Evolutionary conservation across 2,888 invertebrate species (phyloP), one percentile per base, ranked within the genome.

Genomic region (Andrena hattorfiana): DNA sequence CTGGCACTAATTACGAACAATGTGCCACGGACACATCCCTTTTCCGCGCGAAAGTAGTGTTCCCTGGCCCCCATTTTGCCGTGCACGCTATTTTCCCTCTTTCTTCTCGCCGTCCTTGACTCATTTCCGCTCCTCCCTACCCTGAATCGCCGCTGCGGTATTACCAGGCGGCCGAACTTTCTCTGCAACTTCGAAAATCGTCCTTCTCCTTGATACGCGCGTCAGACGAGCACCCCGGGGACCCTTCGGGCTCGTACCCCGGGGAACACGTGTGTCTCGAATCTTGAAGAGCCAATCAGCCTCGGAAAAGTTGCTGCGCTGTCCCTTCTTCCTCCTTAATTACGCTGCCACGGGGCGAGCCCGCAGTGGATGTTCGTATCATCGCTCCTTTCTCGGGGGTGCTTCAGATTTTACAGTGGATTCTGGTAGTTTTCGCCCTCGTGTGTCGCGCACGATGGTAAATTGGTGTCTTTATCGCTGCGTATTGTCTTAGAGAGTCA

Each of bases 201-300:
- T 84, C 63, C 70, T 69, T n/a, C 42, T 28, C 16, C 73, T 72
- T 70, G 73, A 70, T 70, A 66, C 72, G 10, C 54, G 67, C 83
- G 60, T 60, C 51, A 10, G 54, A 64, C 20, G 59, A 76, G 42
- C 59, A 68, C 79, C 79, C 84, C 56, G 32, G 84, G 74, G 84
- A 84, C 77, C 85, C 86, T 74, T 77, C 63, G 69, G 74, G 69
- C 28, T 64, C 56, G 79, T 66, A 71, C 83, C 85, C 30, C 26
- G 32, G 82, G 77, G 77, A 63, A 66, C 83, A 68, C 77, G 83
- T 77, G 75, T 77, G 79, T 59, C 76, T 73, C 72, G 85, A 87
- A 84, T 84, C 74, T 67, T 75, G 83, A 82, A 72, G 73, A 83
- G 87, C 77, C 88, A 87, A 86, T 86, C 86, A 87, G 68, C 79